phyloP scores from a whole-genome alignment of 2,797 vertebrate species.

The Pseudochirops cupreus region DNA sequence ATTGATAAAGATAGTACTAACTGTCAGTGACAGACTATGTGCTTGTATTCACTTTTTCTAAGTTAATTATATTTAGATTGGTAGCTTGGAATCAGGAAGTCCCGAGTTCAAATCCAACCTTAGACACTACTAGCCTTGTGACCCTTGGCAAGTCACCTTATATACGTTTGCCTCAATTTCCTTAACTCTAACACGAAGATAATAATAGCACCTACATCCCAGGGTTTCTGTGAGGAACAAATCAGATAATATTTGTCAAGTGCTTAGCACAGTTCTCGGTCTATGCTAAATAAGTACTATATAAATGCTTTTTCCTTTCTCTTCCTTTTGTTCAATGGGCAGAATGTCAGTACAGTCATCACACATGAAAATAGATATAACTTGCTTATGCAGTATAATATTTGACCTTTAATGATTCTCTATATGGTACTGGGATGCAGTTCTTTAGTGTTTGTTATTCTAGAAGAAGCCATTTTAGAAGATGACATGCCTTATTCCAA shows the following conservation, averaged over 20 bases:
- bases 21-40: background rate
- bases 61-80: background rate
- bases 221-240: background rate
- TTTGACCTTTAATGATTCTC: background rate
- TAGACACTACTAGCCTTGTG: background rate
- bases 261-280: background rate
- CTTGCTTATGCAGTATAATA: background rate
- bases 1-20: background rate
- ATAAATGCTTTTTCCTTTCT: background rate
- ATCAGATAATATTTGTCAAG: background rate
- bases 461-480: background rate
- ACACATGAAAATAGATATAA: background rate
- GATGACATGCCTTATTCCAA: background rate
- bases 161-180: background rate
- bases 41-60: background rate
- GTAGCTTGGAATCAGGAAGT: background rate
- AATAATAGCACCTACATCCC: background rate
- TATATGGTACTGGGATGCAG: background rate
- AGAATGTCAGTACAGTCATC: background rate
- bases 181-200: background rate
- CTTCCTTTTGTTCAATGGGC: too few relatives aligned
- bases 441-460: background rate
- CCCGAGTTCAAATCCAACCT: background rate
- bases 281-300: background rate
- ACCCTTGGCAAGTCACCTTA: background rate